A percentile compares a stretch with the other conserved stretches of the same genome.
Conservation (phyloP, 2,797 vertebrate species). For the Antrozous pallidus region DNA sequence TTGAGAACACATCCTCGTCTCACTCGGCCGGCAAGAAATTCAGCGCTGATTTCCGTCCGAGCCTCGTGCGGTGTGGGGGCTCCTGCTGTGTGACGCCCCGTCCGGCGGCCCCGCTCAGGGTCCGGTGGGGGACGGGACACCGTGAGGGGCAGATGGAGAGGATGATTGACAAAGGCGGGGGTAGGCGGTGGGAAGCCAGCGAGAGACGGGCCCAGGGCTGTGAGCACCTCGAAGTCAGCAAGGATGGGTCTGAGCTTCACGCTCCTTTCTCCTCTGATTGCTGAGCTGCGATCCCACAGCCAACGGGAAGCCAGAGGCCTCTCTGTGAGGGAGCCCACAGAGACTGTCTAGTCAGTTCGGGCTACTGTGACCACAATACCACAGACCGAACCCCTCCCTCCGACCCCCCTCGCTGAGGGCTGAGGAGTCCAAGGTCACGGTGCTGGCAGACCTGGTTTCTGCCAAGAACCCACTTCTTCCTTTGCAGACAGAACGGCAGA, state of each 20-base stretch:
- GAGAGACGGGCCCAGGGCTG: neutral
- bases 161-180: neutral
- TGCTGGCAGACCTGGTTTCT: neutral
- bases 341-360: too few species aligned
- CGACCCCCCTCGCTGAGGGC: neutral
- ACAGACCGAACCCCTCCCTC: neutral
- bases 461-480: neutral
- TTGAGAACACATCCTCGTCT: neutral
- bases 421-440: neutral
- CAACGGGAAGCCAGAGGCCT: neutral
- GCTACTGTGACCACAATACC: neutral
- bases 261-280: neutral
- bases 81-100: neutral
- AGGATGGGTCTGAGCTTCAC: neutral
- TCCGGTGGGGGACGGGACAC: neutral
- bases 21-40: neutral
- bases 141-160: rapidly evolving
- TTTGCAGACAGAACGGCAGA: neutral
- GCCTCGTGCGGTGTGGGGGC: neutral
- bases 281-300: neutral
- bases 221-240: neutral
- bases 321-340: neutral
- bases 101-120: neutral
- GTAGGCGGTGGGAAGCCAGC: neutral
- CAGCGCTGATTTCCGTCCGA: neutral